A percentile compares a stretch with the other conserved stretches of the same genome.
Evolutionary conservation across 2,113 vertebrate species (phyloP).

Genomic region (Tachysurus vachellii): DNA sequence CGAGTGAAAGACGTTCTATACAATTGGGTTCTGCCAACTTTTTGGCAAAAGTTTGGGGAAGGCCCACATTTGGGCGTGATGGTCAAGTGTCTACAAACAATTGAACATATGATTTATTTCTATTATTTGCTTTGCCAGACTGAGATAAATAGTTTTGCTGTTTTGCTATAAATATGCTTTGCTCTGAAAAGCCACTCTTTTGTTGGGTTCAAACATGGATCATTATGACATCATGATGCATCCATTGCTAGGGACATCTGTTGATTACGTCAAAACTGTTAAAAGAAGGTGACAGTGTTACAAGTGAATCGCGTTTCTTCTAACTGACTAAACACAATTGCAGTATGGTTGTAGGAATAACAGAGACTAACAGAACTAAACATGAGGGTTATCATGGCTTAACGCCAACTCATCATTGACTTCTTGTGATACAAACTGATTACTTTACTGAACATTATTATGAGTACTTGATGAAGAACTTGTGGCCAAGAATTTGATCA

Average conservation of each 20-base stretch:
- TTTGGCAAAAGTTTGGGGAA: not conserved
- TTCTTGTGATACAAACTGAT: not conserved
- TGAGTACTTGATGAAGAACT: not conserved
- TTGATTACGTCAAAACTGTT: slow-evolving; percentile 1
- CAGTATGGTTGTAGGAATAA: not conserved
- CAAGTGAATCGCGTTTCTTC: not conserved
- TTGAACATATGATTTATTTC: slow-evolving; percentile 1
- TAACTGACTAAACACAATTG: not conserved
- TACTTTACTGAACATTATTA: not conserved
- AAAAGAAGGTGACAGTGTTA: not conserved
- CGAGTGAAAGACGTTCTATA: not conserved
- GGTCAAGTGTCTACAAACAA: not conserved
- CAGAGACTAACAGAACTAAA: not conserved
- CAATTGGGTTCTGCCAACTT: not conserved
- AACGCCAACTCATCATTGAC: no score
- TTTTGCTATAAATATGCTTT: not conserved
- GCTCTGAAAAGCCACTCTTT: slow-evolving; percentile 20
- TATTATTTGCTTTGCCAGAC: not conserved
- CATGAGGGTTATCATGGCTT: not conserved
- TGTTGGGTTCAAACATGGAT: slow-evolving; percentile 4
- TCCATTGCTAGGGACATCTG: slow-evolving; percentile 1
- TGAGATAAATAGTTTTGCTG: slow-evolving; percentile 17
- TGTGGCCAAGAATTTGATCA: not conserved
- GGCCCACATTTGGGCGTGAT: not conserved
- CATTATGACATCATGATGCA: slow-evolving; percentile 1